phyloP scores from a whole-genome alignment of 2,888 invertebrate species.

The Lithophane leautieri region DNA sequence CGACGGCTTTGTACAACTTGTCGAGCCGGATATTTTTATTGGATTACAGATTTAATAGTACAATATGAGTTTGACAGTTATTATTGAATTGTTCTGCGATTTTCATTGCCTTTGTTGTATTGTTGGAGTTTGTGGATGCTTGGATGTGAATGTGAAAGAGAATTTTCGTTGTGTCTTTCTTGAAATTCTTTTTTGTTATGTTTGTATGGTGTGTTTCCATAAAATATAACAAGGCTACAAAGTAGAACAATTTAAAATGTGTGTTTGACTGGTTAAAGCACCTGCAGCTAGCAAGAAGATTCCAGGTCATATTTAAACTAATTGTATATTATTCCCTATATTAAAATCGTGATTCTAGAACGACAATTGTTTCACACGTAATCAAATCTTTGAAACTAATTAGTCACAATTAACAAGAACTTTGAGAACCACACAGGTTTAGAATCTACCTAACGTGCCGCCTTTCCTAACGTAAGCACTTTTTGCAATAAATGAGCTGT shows the following conservation, averaged over 20 bases:
- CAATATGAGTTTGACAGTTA: conserved; percentile 40
- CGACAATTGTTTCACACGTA: too few relatives aligned
- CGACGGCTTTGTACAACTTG: conserved; percentile 62
- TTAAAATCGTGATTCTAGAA: neutral
- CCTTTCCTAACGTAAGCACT: conserved; percentile 43
- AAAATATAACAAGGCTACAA: neutral
- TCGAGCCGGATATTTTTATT: conserved; percentile 60
- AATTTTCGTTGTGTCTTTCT: neutral
- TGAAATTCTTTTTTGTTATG: neutral
- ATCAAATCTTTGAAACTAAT: neutral
- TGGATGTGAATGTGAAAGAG: neutral
- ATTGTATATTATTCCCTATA: neutral
- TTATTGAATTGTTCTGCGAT: conserved; percentile 33
- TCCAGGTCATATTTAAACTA: neutral
- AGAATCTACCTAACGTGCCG: conserved; percentile 70
- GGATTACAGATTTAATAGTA: conserved; percentile 58
- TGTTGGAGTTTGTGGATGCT: conserved; percentile 3
- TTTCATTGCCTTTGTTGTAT: neutral
- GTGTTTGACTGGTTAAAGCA: neutral
- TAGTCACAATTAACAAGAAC: conserved; percentile 24
- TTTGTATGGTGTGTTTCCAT: neutral
- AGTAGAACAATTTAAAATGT: neutral
- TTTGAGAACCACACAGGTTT: conserved; percentile 69
- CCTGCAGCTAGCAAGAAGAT: neutral
- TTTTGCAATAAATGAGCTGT: conserved; percentile 11